Evolutionary conservation across 2,113 vertebrate genomes (phyloP).

Genomic region (Thymallus thymallus): DNA sequence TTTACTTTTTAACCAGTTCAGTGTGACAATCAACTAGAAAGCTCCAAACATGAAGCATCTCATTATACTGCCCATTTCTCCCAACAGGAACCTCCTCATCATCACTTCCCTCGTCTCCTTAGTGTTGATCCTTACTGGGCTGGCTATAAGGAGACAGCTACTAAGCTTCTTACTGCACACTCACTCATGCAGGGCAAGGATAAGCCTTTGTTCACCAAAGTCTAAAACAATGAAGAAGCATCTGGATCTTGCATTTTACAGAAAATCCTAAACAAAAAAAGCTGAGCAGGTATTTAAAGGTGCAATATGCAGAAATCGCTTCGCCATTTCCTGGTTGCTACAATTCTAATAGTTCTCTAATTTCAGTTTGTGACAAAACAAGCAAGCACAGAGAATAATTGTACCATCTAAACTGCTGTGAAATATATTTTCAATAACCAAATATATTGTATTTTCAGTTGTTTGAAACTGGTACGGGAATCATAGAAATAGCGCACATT

Average conservation of each 20-base stretch:
- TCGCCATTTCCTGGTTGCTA: no score
- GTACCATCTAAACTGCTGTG: no score
- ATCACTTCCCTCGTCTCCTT: conserved; percentile 27
- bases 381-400: no score
- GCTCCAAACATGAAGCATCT: conserved; percentile 20
- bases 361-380: no score
- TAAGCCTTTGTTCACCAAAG: conserved; percentile 54
- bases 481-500: no score
- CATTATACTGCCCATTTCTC: conserved; percentile 31
- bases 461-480: no score
- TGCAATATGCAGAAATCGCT: no score
- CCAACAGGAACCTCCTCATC: conserved; percentile 15
- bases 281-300: neutral
- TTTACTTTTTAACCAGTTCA: conserved; percentile 3
- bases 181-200: conserved; percentile 27
- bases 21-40: conserved; percentile 16
- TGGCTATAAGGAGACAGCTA: conserved; percentile 28
- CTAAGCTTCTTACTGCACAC: conserved; percentile 66
- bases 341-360: no score
- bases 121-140: conserved; percentile 34
- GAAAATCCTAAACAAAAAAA: conserved; percentile 44
- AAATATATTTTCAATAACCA: no score
- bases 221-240: conserved; percentile 41
- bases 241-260: conserved; percentile 39
- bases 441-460: no score